Evolutionary conservation across 2,113 vertebrate species (phyloP).

Genomic region (Caloenas nicobarica): DNA sequence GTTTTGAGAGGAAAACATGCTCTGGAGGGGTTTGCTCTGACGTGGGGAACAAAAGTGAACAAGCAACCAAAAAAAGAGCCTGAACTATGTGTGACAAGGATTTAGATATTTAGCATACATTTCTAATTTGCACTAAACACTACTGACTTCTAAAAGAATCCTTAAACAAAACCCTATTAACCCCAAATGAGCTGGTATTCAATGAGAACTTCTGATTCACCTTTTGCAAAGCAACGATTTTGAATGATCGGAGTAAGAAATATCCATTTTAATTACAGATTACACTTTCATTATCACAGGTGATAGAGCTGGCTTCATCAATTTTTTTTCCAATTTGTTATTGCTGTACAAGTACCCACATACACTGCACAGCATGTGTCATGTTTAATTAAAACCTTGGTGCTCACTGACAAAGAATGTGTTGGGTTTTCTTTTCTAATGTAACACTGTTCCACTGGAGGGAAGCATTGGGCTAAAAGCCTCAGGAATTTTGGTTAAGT

Average conservation of each 20-base stretch:
- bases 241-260: background rate
- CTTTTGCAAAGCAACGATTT: background rate
- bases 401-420: background rate
- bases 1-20: background rate
- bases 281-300: background rate
- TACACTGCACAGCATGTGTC: rapidly evolving
- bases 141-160: background rate
- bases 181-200: background rate
- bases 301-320: rapidly evolving
- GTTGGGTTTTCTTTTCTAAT: background rate
- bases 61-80: background rate
- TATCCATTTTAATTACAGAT: background rate
- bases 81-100: background rate
- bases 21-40: background rate
- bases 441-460: slow-evolving; percentile 8
- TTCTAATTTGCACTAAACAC: background rate
- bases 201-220: background rate
- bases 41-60: background rate
- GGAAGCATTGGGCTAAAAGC: background rate
- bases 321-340: background rate
- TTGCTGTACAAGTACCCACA: background rate
- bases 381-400: background rate
- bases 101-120: background rate
- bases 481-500: background rate
- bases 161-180: background rate